Conservation (phyloP, 2,888 invertebrate species). For the Baronia brevicornis region DNA sequence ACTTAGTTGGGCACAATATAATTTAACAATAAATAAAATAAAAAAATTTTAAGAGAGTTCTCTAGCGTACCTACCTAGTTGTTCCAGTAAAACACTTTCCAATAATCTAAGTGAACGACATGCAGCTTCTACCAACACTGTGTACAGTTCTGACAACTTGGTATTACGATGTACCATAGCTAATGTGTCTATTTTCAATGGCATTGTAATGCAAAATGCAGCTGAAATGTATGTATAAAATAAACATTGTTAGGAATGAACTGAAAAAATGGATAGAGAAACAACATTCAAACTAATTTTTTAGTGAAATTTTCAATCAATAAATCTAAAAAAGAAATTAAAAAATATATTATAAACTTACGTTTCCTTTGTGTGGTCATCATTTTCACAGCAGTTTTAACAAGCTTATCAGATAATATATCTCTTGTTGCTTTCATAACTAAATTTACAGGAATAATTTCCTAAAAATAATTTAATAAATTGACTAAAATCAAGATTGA, state of each 20-base stretch:
- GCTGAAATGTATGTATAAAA: conserved; percentile 38
- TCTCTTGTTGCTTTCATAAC: conserved; percentile 78
- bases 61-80: conserved; percentile 53
- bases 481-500: too few species aligned
- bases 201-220: conserved; percentile 74
- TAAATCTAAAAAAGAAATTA: conserved; percentile 1
- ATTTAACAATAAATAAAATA: neutral
- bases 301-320: neutral
- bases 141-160: conserved; percentile 79
- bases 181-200: conserved; percentile 81
- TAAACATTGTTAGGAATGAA: too few species aligned
- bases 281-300: too few species aligned
- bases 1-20: too few species aligned
- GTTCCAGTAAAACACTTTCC: conserved; percentile 77
- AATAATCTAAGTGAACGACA: conserved; percentile 81
- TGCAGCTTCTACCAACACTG: conserved; percentile 83
- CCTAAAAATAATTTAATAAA: conserved; percentile 61
- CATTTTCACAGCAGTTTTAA: conserved; percentile 73
- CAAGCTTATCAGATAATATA: conserved; percentile 66
- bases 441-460: conserved; percentile 76
- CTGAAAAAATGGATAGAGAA: too few species aligned
- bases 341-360: conserved; percentile 41
- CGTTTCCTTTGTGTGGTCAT: conserved; percentile 79
- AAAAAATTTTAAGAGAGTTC: conserved; percentile 2
- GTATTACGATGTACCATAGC: conserved; percentile 81